Conservation (phyloP, 2,113 vertebrate genomes). For the Prolemur simus region DNA sequence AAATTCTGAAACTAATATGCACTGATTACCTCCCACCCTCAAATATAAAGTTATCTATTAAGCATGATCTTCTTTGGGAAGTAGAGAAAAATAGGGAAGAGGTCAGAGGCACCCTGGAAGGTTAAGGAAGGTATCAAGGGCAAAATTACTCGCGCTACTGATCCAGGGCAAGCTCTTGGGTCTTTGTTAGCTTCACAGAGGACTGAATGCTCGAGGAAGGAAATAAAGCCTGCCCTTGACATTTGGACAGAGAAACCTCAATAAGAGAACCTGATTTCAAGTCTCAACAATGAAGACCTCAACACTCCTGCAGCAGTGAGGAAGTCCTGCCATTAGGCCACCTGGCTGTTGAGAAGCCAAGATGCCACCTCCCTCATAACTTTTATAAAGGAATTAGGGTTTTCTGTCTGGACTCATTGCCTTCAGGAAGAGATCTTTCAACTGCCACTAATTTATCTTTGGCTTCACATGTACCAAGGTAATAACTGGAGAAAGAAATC, state of each 20-base stretch:
- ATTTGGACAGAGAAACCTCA: background rate
- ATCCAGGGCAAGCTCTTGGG: background rate
- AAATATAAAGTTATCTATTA: background rate
- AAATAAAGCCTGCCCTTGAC: background rate
- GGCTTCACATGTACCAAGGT: background rate
- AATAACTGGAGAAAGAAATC: background rate
- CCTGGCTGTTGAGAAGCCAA: background rate
- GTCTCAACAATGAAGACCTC: background rate
- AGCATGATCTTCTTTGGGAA: background rate
- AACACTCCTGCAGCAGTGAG: background rate
- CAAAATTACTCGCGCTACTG: background rate
- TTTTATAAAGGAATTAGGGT: background rate
- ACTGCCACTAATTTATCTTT: background rate
- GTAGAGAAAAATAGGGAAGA: background rate
- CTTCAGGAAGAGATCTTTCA: background rate
- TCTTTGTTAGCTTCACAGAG: background rate
- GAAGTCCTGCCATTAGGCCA: background rate
- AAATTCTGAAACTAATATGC: background rate
- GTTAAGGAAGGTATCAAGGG: background rate
- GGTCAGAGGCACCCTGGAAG: background rate
- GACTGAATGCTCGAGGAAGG: background rate
- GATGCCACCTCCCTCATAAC: background rate
- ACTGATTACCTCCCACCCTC: background rate
- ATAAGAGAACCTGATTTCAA: background rate
- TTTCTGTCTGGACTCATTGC: background rate